A percentile compares a stretch with the other conserved stretches of the same genome.
Evolutionary conservation across 2,797 vertebrate species (phyloP).

Genomic region (Sebastes kiyomatsui): DNA sequence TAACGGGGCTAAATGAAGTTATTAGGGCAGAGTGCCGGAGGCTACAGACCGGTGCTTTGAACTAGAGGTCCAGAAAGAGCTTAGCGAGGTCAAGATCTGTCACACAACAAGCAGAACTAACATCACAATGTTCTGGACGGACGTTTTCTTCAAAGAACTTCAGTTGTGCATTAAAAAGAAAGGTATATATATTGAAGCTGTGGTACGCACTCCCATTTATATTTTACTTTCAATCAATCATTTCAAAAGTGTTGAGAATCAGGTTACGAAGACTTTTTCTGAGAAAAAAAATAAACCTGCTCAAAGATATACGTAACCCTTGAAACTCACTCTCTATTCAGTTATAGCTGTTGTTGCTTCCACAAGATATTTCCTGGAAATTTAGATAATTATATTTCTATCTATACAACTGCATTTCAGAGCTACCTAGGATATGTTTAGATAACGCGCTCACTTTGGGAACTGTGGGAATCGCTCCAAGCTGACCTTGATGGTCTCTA

Average conservation of each 20-base stretch:
- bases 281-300: background rate
- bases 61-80: conserved; percentile 65
- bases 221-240: background rate
- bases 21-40: conserved; percentile 88
- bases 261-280: background rate
- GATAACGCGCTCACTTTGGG: conserved; percentile 8
- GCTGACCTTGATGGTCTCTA: conserved; percentile 67
- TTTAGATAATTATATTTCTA: background rate
- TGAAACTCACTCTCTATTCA: background rate
- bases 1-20: conserved; percentile 87
- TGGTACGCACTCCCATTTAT: background rate
- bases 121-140: conserved; percentile 17
- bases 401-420: background rate
- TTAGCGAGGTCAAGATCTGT: conserved; percentile 74
- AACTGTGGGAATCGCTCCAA: conserved; percentile 59
- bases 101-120: conserved; percentile 56
- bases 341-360: background rate
- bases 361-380: background rate
- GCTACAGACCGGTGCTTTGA: conserved; percentile 80
- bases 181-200: background rate
- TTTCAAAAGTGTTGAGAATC: background rate
- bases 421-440: conserved; percentile 9
- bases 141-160: conserved; percentile 19
- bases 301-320: background rate
- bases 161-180: background rate